Conservation (phyloP, 2,113 vertebrate genomes). For the Colossoma macropomum region DNA sequence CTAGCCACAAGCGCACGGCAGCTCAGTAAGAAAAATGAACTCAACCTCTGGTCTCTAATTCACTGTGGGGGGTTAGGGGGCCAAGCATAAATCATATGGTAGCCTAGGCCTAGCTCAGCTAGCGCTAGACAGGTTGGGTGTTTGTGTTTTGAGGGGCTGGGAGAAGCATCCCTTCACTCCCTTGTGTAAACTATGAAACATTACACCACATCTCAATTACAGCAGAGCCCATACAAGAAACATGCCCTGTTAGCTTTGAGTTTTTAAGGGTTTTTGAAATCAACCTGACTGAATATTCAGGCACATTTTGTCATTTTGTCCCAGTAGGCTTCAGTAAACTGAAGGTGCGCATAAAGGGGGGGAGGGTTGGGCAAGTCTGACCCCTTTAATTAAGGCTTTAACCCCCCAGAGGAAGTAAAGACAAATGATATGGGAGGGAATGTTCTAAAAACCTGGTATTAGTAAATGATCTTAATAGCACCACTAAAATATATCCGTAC, state of each 20-base stretch:
- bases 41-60: slow-evolving; percentile 78
- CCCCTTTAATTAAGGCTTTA: too few species aligned
- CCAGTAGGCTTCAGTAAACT: not conserved
- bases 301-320: not conserved
- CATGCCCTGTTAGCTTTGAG: not conserved
- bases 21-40: slow-evolving; percentile 79
- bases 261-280: not conserved
- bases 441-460: not conserved
- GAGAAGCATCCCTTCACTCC: slow-evolving; percentile 1
- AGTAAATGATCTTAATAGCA: not conserved
- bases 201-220: slow-evolving; percentile 8
- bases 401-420: too few species aligned
- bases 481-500: too few species aligned
- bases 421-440: too few species aligned
- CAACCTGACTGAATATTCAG: not conserved
- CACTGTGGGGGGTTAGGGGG: slow-evolving; percentile 73
- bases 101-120: slow-evolving; percentile 31
- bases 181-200: slow-evolving; percentile 40
- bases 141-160: slow-evolving; percentile 9
- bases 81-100: slow-evolving; percentile 76
- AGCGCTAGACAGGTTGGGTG: slow-evolving; percentile 5
- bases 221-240: not conserved
- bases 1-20: slow-evolving; percentile 75
- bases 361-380: too few species aligned
- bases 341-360: not conserved